Evolutionary conservation across 2,888 invertebrate genomes (phyloP).

Genomic region (Xylota segnis): DNA sequence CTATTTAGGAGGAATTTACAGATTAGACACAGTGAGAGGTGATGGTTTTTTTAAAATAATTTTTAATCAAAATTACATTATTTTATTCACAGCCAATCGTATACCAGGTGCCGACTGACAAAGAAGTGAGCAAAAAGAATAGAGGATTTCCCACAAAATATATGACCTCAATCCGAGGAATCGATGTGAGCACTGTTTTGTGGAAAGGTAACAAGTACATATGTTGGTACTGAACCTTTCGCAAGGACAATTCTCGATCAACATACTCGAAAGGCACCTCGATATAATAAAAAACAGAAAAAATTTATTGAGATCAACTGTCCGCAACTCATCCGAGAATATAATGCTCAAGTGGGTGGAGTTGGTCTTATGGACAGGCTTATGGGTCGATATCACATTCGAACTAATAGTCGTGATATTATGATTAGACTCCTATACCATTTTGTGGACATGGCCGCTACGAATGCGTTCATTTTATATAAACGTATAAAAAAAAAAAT

Average conservation of each 20-base stretch:
- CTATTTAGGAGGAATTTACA: no score
- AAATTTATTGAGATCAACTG: constrained; percentile 76
- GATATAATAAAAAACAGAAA: constrained; percentile 38
- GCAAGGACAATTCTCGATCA: not conserved
- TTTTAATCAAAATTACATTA: no score
- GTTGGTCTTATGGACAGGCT: constrained; percentile 77
- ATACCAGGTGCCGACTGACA: not conserved
- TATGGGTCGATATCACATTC: constrained; percentile 56
- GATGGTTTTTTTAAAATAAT: no score
- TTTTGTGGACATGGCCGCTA: constrained; percentile 69
- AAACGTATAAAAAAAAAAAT: not conserved
- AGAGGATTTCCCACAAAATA: no score
- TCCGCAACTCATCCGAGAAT: not conserved
- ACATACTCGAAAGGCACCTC: not conserved
- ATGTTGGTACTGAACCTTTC: constrained; percentile 6
- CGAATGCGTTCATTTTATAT: constrained; percentile 9
- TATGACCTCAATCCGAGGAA: no score
- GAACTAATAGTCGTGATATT: constrained; percentile 71
- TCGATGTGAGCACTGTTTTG: not conserved
- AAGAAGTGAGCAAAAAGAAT: not conserved
- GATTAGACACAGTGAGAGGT: no score
- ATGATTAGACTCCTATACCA: constrained; percentile 15
- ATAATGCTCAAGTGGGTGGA: constrained; percentile 72
- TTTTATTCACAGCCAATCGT: not conserved
- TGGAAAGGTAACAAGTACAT: constrained; percentile 6